Evolutionary conservation across 37 sponge, comb jelly and placozoan species (phyloP), one percentile per base, ranked within the genome.

Genomic region (Hexactinellida sp.): DNA sequence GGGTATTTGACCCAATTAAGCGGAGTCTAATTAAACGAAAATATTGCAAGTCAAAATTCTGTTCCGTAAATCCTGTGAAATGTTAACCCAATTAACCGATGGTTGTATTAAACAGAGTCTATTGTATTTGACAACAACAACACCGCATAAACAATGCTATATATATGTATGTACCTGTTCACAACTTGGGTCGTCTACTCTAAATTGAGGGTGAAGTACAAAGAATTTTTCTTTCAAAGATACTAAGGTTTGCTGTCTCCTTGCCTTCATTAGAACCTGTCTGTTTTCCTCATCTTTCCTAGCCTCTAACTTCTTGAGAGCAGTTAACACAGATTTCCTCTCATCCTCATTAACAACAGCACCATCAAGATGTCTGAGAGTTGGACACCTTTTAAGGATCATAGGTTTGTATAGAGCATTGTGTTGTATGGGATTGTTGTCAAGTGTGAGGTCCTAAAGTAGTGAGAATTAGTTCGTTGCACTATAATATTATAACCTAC

Each of bases 291-390:
- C 47, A 51, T 89, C 89, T 36, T 71, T 85, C 54, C 87, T 89
- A 82, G 86, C 86, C 84, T 89, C 89, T 32, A 83, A 41, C 38
- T 85, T 83, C 82, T 89, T 89, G 86, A 83, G 55, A 19, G 41
- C 55, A 34, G 86, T 71, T 37, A 89, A 83, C 32, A 82, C 51
- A 5, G 86, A 83, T 82, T 82, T 83, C 38, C 89, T 32, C 10
- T 85, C 36, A 36, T 89, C 89, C 37, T 89, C 89, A 82, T 89
- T 84, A 85, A 36, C n/a, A 86, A 25, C 37, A 36, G 7, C 19
- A 86, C 85, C 63, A 19, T 86, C 85, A 16, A 82, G 35, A 13
- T 24, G 38, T 86, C 87, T 13, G 25, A 38, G 84, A 86, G 83
- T 85, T 9, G 25, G 47, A 86, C 38, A 37, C 10, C 24, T 36